Conservation (phyloP, 2,797 vertebrate genomes). For the Gastrophryne carolinensis region DNA sequence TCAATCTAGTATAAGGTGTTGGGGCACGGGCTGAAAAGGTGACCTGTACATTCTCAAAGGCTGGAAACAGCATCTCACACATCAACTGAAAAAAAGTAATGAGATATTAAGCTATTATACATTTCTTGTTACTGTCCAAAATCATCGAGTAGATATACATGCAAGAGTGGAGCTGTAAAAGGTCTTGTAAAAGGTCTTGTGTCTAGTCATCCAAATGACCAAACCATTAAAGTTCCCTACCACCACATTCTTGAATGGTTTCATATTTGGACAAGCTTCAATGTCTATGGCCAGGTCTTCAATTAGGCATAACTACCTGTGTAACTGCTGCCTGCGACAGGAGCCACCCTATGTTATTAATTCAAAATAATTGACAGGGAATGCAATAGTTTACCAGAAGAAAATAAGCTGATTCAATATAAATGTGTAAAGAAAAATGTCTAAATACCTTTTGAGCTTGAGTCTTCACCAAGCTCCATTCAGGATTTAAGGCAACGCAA, state of each 20-base stretch:
- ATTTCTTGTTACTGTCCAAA: not conserved
- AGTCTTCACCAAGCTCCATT: conserved; percentile 81
- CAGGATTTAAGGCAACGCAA: conserved; percentile 84
- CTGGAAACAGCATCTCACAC: conserved; percentile 83
- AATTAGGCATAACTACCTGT: no score
- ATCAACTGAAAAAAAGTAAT: conserved; percentile 74
- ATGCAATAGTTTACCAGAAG: not conserved
- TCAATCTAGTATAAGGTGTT: conserved; percentile 69
- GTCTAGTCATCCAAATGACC: no score
- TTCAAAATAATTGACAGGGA: no score
- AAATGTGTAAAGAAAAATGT: no score
- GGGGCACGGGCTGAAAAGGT: conserved; percentile 72
- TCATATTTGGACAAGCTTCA: no score
- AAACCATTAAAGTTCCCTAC: no score
- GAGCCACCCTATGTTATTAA: no score
- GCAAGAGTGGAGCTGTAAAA: not conserved
- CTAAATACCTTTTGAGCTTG: conserved; percentile 86
- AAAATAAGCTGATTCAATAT: not conserved
- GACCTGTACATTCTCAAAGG: conserved; percentile 76
- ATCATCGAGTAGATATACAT: not conserved
- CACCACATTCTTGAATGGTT: no score
- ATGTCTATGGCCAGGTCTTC: no score
- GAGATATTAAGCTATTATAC: no score
- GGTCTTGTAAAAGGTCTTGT: no score
- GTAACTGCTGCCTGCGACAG: no score